Conservation (phyloP, 2,888 invertebrate genomes). For the Matsumyia berberina region DNA sequence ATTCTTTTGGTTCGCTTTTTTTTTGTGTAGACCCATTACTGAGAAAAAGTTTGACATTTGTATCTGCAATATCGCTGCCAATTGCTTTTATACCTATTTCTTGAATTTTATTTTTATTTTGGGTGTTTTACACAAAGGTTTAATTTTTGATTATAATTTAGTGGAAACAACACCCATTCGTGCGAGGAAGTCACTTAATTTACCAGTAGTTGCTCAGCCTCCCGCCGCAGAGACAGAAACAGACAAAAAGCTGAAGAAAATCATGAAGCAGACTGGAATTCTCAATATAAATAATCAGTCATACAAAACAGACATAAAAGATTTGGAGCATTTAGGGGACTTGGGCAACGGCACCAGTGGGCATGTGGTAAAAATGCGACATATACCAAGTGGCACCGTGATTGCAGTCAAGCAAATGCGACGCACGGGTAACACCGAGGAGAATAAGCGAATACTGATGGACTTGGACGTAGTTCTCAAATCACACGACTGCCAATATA, state of each 20-base stretch:
- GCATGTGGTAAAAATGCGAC: conserved; percentile 98
- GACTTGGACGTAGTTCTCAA: conserved; percentile 99
- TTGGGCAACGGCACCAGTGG: conserved; percentile 98
- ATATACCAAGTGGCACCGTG: conserved; percentile 92
- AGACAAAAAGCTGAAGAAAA: conserved; percentile 94
- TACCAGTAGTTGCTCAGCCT: conserved; percentile 86
- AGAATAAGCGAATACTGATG: conserved; percentile 99
- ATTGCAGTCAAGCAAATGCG: conserved; percentile 99
- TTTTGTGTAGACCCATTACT: background rate
- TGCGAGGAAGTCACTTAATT: conserved; percentile 85
- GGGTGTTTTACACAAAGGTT: background rate
- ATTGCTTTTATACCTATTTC: background rate
- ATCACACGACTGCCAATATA: conserved; percentile 98
- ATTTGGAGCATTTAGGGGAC: conserved; percentile 93
- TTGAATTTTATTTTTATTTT: conserved; percentile 1
- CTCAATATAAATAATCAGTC: conserved; percentile 91
- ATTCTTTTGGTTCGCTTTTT: background rate
- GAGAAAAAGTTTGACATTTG: conserved; percentile 32
- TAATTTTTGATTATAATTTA: conserved; percentile 71
- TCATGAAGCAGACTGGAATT: conserved; percentile 96
- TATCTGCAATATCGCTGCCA: conserved; percentile 5
- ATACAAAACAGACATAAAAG: conserved; percentile 92
- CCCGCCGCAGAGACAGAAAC: conserved; percentile 88
- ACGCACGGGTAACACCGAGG: conserved; percentile 97
- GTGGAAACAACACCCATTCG: conserved; percentile 85